These are phyloP conservation scores for Microcebus tavaratra DNA, from an alignment of 2,113 vertebrate genomes.

Conservation along the genomic window DNA sequence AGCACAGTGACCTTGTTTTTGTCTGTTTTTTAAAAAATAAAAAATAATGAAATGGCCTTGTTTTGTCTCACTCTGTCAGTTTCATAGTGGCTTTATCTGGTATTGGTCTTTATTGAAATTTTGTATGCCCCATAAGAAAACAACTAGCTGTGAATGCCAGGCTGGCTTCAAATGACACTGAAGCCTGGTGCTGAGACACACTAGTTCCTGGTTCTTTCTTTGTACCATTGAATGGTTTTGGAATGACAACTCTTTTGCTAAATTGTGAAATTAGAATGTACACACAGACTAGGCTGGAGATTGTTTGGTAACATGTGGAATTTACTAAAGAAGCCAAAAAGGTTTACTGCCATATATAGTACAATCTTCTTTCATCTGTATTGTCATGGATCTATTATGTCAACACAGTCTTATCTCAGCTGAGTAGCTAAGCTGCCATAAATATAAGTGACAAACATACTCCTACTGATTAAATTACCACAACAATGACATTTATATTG, in stretches of 20 bases:
- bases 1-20: neutral
- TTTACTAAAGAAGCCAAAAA: neutral
- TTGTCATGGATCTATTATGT: neutral
- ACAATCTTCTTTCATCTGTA: neutral
- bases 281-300: neutral
- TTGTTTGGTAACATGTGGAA: neutral
- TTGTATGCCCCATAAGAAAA: neutral
- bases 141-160: neutral
- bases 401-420: neutral
- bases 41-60: neutral
- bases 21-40: neutral
- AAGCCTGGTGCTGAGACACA: neutral
- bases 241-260: neutral
- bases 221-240: neutral
- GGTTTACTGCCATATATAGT: neutral
- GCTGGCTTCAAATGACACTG: neutral
- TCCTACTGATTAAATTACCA: conserved; percentile 26
- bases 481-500: conserved; percentile 36
- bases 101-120: neutral
- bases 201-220: neutral
- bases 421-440: conserved; percentile 5
- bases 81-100: neutral
- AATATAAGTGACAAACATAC: conserved; percentile 32
- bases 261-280: neutral
- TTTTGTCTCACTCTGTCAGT: neutral